phyloP scores from a whole-genome alignment of 1,140 invertebrate genomes.

The Drosophila baimaii region DNA sequence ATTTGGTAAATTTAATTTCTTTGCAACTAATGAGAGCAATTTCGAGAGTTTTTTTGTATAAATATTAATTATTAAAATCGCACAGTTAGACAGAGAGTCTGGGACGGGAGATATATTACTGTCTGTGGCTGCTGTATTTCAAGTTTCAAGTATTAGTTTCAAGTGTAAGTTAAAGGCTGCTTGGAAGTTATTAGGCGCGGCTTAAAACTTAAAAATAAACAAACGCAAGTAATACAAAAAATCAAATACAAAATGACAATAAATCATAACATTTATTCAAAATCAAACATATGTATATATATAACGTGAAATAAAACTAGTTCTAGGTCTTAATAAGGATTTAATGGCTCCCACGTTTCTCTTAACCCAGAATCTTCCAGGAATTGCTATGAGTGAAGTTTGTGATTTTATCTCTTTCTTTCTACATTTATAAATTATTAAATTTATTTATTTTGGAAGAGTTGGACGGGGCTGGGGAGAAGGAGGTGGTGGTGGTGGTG shows the following conservation, averaged over 20 bases:
- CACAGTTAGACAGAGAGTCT: not conserved
- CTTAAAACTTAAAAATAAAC: conserved; percentile 38
- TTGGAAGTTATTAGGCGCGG: conserved; percentile 81
- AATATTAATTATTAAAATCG: too few species aligned
- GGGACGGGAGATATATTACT: too few species aligned
- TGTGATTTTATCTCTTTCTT: too few species aligned
- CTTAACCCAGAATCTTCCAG: conserved; percentile 3
- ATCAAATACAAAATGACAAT: not conserved
- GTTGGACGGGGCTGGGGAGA: not conserved
- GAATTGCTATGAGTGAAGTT: conserved; percentile 28
- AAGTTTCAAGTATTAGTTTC: conserved; percentile 9
- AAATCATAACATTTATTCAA: conserved; percentile 32
- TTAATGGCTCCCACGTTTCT: conserved; percentile 28
- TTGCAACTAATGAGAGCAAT: conserved; percentile 64
- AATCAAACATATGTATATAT: conserved; percentile 8
- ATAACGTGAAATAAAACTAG: conserved; percentile 47
- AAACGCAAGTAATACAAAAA: conserved; percentile 9
- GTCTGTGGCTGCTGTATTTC: conserved; percentile 13
- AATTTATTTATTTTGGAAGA: not conserved
- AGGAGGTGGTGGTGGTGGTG: not conserved
- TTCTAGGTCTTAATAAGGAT: conserved; percentile 27
- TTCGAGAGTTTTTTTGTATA: conserved; percentile 41
- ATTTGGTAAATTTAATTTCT: conserved; percentile 82
- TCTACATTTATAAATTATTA: conserved; percentile 19
- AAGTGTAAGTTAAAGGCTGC: conserved; percentile 32